Percentiles rank a stretch among this genome's conserved stretches.
Conservation (phyloP, 2,888 invertebrate species). For the Parnassius glacialis region DNA sequence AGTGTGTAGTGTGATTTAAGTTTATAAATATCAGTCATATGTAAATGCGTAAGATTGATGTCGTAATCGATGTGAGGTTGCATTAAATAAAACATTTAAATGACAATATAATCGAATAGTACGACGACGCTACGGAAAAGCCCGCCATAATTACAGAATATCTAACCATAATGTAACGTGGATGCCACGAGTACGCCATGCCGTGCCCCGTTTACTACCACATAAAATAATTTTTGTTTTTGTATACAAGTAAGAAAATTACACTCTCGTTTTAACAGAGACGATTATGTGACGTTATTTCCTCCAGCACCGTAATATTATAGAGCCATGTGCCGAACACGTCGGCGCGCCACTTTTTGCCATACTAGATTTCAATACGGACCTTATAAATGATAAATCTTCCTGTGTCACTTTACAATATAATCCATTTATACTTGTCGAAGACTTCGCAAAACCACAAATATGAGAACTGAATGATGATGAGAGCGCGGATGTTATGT, state of each 20-base stretch:
- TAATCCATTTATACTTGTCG: constrained; percentile 79
- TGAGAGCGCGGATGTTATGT: constrained; percentile 73
- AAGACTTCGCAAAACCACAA: constrained; percentile 77
- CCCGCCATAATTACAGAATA: constrained; percentile 54
- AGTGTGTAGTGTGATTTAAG: neutral
- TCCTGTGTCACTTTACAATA: constrained; percentile 73
- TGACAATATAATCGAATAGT: constrained; percentile 2
- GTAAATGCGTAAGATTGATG: no score
- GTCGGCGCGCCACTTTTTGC: constrained; percentile 70
- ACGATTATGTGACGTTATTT: constrained; percentile 57
- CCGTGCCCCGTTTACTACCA: constrained; percentile 39
- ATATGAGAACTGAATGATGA: constrained; percentile 74
- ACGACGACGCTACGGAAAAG: constrained; percentile 39
- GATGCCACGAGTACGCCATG: constrained; percentile 73
- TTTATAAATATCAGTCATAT: no score
- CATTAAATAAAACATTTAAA: constrained; percentile 3
- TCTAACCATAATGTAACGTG: constrained; percentile 70
- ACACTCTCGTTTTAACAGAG: constrained; percentile 57
- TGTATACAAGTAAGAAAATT: constrained; percentile 40
- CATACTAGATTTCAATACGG: constrained; percentile 76
- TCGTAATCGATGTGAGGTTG: neutral
- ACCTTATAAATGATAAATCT: constrained; percentile 66
- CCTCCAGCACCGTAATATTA: constrained; percentile 70
- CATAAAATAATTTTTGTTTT: constrained; percentile 30
- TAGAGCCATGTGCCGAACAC: constrained; percentile 76